Percentiles rank a stretch among this genome's conserved stretches.
Conservation (phyloP, 2,888 invertebrate species). For the Stegophylla sp. region DNA sequence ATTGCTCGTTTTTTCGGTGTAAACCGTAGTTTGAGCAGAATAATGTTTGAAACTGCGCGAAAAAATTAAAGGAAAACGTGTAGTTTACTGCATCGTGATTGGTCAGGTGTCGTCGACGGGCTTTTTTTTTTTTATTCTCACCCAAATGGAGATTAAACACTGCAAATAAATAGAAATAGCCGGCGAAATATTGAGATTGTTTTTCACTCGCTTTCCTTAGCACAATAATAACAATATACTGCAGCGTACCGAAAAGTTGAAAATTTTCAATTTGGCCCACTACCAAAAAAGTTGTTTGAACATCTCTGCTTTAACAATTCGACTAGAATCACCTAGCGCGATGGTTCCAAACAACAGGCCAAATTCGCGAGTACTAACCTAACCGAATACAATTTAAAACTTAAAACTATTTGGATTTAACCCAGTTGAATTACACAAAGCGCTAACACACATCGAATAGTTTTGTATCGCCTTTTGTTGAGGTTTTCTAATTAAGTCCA, state of each 20-base stretch:
- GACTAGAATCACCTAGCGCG: not conserved
- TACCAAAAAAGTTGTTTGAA: constrained; percentile 41
- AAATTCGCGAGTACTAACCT: not conserved
- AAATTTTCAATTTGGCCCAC: constrained; percentile 45
- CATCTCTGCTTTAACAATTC: not conserved
- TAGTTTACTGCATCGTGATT: no score
- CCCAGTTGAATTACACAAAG: constrained; percentile 28
- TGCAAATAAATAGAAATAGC: not conserved
- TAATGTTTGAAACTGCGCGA: no score
- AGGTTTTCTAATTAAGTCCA: no score
- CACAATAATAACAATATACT: no score
- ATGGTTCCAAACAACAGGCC: constrained; percentile 4
- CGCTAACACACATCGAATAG: no score
- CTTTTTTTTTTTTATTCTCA: no score
- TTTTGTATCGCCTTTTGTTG: no score
- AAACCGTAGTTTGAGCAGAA: no score
- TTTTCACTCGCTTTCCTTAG: not conserved
- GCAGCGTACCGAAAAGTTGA: not conserved
- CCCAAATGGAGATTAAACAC: no score
- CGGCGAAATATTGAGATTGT: not conserved
- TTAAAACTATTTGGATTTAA: constrained; percentile 25
- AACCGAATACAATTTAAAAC: constrained; percentile 13
- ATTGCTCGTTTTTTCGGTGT: no score
- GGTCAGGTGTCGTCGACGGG: no score
- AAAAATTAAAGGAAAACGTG: no score